Percentiles rank a stretch among this genome's conserved stretches.
phyloP scores from a whole-genome alignment of 2,888 invertebrate species.

The Escarpia spicata region DNA sequence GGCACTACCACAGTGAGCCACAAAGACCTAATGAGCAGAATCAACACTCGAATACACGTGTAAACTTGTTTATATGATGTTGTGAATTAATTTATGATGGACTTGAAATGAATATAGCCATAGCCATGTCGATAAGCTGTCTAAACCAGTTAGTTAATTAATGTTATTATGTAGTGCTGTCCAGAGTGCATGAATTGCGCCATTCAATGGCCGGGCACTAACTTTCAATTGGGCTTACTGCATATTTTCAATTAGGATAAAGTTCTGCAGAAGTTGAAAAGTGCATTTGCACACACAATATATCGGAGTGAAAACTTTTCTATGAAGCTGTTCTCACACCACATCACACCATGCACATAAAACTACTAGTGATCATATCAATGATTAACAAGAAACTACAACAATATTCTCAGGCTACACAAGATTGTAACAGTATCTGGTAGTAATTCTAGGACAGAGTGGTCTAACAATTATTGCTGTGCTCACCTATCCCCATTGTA shows the following conservation, averaged over 20 bases:
- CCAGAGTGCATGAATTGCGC: not conserved
- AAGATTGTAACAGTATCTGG: too few species aligned
- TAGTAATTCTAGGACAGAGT: not conserved
- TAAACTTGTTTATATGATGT: constrained; percentile 16
- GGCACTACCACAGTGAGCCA: not conserved
- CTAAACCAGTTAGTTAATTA: constrained; percentile 13
- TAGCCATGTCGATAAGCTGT: not conserved
- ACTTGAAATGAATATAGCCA: not conserved
- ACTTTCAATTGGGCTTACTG: constrained; percentile 5
- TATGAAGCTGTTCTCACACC: not conserved
- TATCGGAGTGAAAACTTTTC: not conserved
- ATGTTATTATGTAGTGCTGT: not conserved
- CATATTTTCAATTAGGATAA: constrained; percentile 16
- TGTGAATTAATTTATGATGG: constrained; percentile 2
- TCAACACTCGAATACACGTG: not conserved
- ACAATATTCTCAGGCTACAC: not conserved
- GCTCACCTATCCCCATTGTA: not conserved
- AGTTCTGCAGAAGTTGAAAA: constrained; percentile 16
- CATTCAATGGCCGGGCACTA: not conserved
- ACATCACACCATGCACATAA: not conserved
- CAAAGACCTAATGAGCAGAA: constrained; percentile 6
- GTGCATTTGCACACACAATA: not conserved
- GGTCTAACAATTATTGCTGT: not conserved
- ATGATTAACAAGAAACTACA: not conserved
- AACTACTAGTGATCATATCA: not conserved